Evolutionary conservation across 2,113 vertebrate genomes (phyloP), one percentile per base, ranked within the genome.

Genomic region (Caracal caracal): DNA sequence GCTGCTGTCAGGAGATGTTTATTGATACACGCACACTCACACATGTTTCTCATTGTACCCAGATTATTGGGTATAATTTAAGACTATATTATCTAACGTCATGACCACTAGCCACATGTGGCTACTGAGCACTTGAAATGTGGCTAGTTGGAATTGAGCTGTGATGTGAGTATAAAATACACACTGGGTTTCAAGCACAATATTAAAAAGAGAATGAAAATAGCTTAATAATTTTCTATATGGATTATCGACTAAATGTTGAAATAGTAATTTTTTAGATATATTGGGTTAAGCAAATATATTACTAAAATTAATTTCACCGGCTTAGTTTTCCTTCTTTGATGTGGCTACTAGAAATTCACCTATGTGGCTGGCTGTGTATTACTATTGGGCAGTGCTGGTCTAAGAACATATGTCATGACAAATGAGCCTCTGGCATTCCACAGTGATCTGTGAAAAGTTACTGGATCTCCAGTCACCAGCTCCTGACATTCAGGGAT

Each of bases 301-400:
- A 63, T 47, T 87, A 51, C 51, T 84, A 71, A 95, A 65, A 83
- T 66, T 51, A 91, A 85, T 86, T 90, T 81, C 13, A 61, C 35
- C 53, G 76, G 6, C 76, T 73, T 89, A 49, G 47, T 94, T 78
- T 81, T 37, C 56, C n/a, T 56, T 20, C 28, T 81, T 65, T 73
- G 43, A 35, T 35, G 5, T 37, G 59, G 26, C 5, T 49, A 30
- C n/a, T 65, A 47, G 9, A 76, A 86, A 81, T 81, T 88, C 53
- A 49, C 10, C 17, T 33, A 10, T 20, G 6, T 71, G 65, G 70
- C 40, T 76, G 56, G 13, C 20, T 43, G 26, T 70, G 12, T 33
- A 4, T 81, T 81, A 59, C 43, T 68, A 10, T 53, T 51, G 63
- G n/a, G 10, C 40, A 51, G 33, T 19, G 16, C 35, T 88, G 65